Evolutionary conservation across 2,113 vertebrate species (phyloP), one percentile per base, ranked within the genome.

Genomic region (Mohoua ochrocephala): DNA sequence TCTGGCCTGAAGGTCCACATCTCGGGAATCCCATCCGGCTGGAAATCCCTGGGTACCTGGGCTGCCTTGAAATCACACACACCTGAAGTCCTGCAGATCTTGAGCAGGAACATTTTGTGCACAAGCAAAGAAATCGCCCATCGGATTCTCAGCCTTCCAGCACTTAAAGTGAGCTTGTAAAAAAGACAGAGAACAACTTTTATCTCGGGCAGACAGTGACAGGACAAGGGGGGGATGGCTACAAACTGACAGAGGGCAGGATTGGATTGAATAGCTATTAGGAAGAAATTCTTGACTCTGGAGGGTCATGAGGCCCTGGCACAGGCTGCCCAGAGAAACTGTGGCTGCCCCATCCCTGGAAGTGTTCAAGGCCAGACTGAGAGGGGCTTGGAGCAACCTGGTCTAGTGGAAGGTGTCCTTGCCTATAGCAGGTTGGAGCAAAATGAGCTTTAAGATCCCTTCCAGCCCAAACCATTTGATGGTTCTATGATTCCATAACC

Each of bases 401-500:
- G 33, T 1, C 1, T 12, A 3, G 30, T 60, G 61, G 26, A 60
- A 82, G 33, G 20, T 47, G 28, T n/a, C 39, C 1, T 0, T 54
- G 26, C 12, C 41, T 21, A 23, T 8, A 2, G 30, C 30, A 47
- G 35, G 10, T 2, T 49, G 41, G 31, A 16, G 13, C 8, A 26
- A 69, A 53, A 63, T 20, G 41, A 49, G 2, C 4, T 33, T 49
- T 56, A 54, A 35, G 35, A 31, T 33, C 12, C 41, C 17, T 54
- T 83, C 26, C 33, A 76, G 41, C 14, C 21, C 49, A 61, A 61
- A 61, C 7, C 15, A 27, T 61, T 31, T 45, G 35, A 41, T 49
- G n/a, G 20, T 54, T 83, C 47, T 23, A 0, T 31, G 30, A 54
- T 23, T 69, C 47, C 47, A 19, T 35, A 28, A 5, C 15, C 27